These are phyloP conservation scores for Enteromius paludinosus DNA, from an alignment of 2,797 vertebrate genomes.

Conservation along the genomic window DNA sequence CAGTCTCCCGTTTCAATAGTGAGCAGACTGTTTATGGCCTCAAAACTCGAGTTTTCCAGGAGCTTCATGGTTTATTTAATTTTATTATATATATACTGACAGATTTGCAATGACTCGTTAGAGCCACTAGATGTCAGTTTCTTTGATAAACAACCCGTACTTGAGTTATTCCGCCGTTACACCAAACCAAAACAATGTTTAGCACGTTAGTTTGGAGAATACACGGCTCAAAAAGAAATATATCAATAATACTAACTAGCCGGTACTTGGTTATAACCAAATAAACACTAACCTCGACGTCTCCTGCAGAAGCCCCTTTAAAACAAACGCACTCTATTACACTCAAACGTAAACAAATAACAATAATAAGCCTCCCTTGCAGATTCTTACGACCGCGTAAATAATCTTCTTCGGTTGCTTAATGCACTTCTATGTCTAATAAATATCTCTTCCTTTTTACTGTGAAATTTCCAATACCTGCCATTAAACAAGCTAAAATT, in stretches of 20 bases:
- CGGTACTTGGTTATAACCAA: not conserved
- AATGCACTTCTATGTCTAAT: conserved; percentile 65
- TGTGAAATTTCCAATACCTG: conserved; percentile 73
- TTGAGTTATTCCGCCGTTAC: conserved; percentile 26
- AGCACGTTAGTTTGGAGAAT: conserved; percentile 22
- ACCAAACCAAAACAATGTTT: conserved; percentile 20
- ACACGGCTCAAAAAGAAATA: not conserved
- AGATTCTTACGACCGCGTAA: conserved; percentile 59
- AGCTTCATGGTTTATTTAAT: conserved; percentile 63
- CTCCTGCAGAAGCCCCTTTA: not conserved
- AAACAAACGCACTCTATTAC: conserved; percentile 20
- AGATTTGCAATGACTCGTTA: conserved; percentile 7
- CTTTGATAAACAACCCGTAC: conserved; percentile 20
- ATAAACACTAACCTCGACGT: not conserved
- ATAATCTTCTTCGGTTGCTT: conserved; percentile 62
- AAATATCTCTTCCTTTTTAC: conserved; percentile 72
- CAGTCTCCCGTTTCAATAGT: conserved; percentile 70
- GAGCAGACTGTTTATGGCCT: conserved; percentile 68
- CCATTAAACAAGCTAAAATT: conserved; percentile 70
- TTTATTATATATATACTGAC: not conserved
- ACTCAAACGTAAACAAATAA: conserved; percentile 1
- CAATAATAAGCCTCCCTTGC: not conserved
- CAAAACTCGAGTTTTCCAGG: conserved; percentile 69
- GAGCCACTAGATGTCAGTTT: conserved; percentile 17
- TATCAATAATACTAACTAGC: not conserved